Evolutionary conservation across 2,888 invertebrate species (phyloP).

Genomic region (Zygothrica quintamaculata): DNA sequence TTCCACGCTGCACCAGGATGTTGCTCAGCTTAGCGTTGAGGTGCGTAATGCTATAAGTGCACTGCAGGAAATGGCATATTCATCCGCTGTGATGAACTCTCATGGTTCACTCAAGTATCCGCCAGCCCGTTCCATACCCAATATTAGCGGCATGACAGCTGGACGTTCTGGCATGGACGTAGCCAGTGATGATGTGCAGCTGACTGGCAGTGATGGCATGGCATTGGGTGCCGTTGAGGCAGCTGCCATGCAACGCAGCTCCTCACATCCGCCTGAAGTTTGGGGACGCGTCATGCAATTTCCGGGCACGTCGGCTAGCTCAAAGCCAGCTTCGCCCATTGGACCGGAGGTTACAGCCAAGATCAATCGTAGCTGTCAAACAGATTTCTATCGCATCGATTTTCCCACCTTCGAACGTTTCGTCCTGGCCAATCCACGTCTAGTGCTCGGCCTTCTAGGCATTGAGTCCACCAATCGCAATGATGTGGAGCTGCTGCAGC

Average conservation of each 20-base stretch:
- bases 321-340: conserved; percentile 54
- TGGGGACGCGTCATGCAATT: conserved; percentile 88
- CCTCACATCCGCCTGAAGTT: conserved; percentile 94
- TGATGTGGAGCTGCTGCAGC: conserved; percentile 82
- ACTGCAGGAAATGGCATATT: conserved; percentile 90
- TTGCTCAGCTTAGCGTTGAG: conserved; percentile 93
- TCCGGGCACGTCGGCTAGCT: conserved; percentile 37
- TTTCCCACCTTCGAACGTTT: conserved; percentile 83
- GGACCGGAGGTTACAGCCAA: conserved; percentile 29
- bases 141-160: conserved; percentile 86
- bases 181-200: conserved; percentile 50
- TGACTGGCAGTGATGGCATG: conserved; percentile 34
- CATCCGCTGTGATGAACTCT: conserved; percentile 86
- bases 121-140: conserved; percentile 93
- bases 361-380: conserved; percentile 78
- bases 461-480: conserved; percentile 87
- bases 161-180: conserved; percentile 66
- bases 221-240: conserved; percentile 50
- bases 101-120: conserved; percentile 86
- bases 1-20: conserved; percentile 92
- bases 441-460: conserved; percentile 90
- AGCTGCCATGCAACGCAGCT: conserved; percentile 88
- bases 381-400: conserved; percentile 83
- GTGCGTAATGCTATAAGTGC: conserved; percentile 93
- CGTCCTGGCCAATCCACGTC: conserved; percentile 90